Conservation (phyloP, 2,113 vertebrate genomes). For the Camelus bactrianus region DNA sequence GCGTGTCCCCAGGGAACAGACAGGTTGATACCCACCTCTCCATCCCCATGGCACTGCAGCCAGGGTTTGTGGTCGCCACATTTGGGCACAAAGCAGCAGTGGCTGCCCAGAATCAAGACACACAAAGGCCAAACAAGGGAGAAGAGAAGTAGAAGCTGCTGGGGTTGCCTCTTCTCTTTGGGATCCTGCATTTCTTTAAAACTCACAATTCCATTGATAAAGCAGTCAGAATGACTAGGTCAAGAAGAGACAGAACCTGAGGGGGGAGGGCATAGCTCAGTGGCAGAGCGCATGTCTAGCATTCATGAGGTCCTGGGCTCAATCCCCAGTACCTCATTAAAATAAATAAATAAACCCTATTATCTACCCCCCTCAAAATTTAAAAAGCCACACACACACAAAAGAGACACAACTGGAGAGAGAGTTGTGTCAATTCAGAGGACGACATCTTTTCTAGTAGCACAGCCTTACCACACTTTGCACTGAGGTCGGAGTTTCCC, state of each 20-base stretch:
- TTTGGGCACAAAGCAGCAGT: background rate
- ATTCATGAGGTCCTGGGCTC: too few species aligned
- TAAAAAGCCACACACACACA: too few species aligned
- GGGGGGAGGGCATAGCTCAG: too few species aligned
- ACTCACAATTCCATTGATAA: conserved; percentile 3
- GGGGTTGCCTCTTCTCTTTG: conserved; percentile 1
- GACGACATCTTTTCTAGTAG: background rate
- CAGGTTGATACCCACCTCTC: background rate
- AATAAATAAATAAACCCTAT: too few species aligned
- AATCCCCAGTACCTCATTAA: too few species aligned
- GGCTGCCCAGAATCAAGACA: background rate
- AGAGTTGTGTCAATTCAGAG: background rate
- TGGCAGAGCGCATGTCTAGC: too few species aligned
- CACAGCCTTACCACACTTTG: background rate
- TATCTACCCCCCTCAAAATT: too few species aligned
- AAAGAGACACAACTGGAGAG: background rate
- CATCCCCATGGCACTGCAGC: background rate
- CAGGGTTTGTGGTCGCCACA: background rate
- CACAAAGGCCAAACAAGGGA: background rate
- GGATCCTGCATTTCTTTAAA: background rate
- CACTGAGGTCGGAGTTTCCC: background rate
- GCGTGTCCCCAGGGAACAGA: background rate
- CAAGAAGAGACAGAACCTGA: background rate
- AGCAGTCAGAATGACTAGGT: background rate
- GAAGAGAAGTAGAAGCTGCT: background rate